Evolutionary conservation across 2,113 vertebrate species (phyloP).

Genomic region (Murina feae): DNA sequence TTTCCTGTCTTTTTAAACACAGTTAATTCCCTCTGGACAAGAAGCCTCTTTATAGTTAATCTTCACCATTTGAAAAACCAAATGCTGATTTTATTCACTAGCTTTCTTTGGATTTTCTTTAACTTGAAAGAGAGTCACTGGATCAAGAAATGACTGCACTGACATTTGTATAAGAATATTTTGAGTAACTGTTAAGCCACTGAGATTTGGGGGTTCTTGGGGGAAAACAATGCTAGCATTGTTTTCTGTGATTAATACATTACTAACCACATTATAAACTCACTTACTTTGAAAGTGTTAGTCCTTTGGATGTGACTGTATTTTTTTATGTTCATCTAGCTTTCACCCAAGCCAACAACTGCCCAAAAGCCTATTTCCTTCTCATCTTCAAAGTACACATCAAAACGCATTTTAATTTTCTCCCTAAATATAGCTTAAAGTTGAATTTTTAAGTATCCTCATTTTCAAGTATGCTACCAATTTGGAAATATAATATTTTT

Average conservation of each 20-base stretch:
- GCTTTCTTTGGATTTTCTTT: not conserved
- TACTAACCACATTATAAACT: not conserved
- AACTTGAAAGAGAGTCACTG: not conserved
- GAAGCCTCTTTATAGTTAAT: not conserved
- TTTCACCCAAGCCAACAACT: no score
- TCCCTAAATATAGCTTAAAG: not conserved
- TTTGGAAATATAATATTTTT: constrained; percentile 6
- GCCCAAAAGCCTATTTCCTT: not conserved
- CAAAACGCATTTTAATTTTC: not conserved
- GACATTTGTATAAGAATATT: not conserved
- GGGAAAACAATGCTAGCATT: not conserved
- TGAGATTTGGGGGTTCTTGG: not conserved
- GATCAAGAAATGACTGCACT: not conserved
- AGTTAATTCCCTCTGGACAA: not conserved
- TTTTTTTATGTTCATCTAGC: not conserved
- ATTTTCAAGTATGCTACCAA: not conserved
- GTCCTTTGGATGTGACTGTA: not conserved
- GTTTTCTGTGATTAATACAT: not conserved
- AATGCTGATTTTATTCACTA: not conserved
- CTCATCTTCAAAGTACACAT: not conserved
- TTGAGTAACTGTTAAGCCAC: not conserved
- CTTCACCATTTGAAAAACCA: not conserved
- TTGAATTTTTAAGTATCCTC: not conserved
- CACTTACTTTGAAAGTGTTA: not conserved
- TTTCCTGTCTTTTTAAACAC: not conserved